These are phyloP conservation scores for Meloidogyne floridensis DNA, from an alignment of 1,140 invertebrate species.

Conservation along the genomic window DNA sequence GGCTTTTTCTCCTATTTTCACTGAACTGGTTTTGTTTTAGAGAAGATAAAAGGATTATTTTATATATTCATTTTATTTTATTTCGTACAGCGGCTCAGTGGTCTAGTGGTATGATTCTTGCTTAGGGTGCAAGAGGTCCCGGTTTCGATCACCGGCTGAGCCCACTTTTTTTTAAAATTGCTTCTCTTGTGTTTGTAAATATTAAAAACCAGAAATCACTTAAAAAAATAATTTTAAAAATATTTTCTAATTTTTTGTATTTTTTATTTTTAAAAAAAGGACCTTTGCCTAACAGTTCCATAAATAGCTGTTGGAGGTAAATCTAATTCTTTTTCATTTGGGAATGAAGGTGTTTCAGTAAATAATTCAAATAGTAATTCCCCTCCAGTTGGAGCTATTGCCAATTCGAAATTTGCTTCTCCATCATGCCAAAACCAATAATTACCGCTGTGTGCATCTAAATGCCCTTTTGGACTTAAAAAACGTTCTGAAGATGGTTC, in stretches of 20 bases:
- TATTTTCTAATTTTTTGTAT: neutral
- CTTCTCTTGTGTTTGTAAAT: neutral
- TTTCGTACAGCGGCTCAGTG: neutral
- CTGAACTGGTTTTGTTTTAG: too few relatives aligned
- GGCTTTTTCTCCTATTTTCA: too few relatives aligned
- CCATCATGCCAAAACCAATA: conserved; percentile 18
- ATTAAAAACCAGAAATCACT: too few relatives aligned
- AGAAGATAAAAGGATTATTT: too few relatives aligned
- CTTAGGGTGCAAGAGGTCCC: conserved; percentile 13
- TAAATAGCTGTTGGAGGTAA: conserved; percentile 9
- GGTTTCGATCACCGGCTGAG: neutral
- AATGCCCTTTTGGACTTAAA: conserved; percentile 25
- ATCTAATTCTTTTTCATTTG: neutral
- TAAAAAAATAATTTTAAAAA: too few relatives aligned
- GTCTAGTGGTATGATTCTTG: neutral
- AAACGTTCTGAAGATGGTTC: conserved; percentile 25
- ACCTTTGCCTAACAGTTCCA: conserved; percentile 2
- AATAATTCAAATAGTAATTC: conserved; percentile 29
- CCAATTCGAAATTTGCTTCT: conserved; percentile 28
- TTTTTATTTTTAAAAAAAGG: neutral
- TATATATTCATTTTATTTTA: too few relatives aligned
- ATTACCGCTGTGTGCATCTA: neutral
- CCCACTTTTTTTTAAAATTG: neutral
- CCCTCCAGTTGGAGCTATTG: conserved; percentile 12
- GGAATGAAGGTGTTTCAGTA: neutral